These are phyloP conservation scores for Pseudochromis fuscus DNA, from an alignment of 2,797 vertebrate species.

Conservation along the genomic window DNA sequence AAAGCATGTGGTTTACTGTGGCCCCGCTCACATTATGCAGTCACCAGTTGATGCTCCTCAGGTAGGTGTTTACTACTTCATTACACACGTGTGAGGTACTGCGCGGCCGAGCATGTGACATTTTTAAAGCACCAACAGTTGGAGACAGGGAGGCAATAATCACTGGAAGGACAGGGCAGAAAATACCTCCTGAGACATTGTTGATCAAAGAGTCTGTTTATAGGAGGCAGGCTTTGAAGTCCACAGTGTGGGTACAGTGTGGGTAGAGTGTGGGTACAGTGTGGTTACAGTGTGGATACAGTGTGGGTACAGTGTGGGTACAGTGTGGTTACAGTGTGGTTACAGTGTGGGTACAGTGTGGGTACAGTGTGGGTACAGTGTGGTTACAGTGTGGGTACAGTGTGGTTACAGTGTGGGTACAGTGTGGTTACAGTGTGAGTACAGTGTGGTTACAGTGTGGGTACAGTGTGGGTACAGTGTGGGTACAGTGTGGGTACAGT, in stretches of 20 bases:
- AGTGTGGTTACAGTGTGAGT: too few species aligned
- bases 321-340: too few species aligned
- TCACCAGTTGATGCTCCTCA: conserved; percentile 13
- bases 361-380: too few species aligned
- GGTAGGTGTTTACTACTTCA: conserved; percentile 43
- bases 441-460: too few species aligned
- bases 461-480: too few species aligned
- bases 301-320: too few species aligned
- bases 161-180: conserved; percentile 67
- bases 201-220: conserved; percentile 51
- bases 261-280: too few species aligned
- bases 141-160: conserved; percentile 64
- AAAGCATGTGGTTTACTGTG: background rate
- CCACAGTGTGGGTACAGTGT: conserved; percentile 5
- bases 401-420: too few species aligned
- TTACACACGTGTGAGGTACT: conserved; percentile 3
- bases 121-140: conserved; percentile 56
- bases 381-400: too few species aligned
- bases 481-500: too few species aligned
- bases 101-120: conserved; percentile 30
- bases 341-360: too few species aligned
- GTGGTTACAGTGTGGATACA: too few species aligned
- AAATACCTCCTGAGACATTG: conserved; percentile 75
- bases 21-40: background rate
- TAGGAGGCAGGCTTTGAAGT: conserved; percentile 49